Base-by-base conservation (phyloP, 2,113 vertebrate species). In the Cisticola juncidis region DNA sequence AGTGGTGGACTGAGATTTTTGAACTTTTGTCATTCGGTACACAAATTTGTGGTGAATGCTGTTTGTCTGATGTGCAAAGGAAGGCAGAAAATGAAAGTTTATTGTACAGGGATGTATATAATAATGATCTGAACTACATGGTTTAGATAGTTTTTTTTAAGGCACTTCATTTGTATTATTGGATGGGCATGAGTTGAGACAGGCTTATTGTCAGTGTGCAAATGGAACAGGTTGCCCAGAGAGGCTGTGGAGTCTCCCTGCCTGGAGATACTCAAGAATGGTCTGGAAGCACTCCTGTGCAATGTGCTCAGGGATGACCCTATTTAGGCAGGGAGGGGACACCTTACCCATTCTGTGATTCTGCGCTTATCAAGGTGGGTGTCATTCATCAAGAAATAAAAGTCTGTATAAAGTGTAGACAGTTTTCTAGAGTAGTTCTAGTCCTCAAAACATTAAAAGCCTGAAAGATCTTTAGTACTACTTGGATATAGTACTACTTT, bases 71-170 rank as follows among this genome's bases (percentile, higher is more conserved):
- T 76, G 9, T n/a, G 29, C 29, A 58, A 29, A 22, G 22, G 10
- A 90, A 11, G 8, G 14, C 5, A 88, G 33, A 74, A 92, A 42
- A 87, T 24, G 47, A n/a, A 78, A 54, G 15, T 35, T 64, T 45
- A 26, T 78, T 17, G 2, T 47, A 53, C 18, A 24, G 8, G 9
- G 16, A 35, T 0, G 0, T 40, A 3, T 25, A n/a, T 70, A 45
- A 45, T 14, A 50, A 53, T 19, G 14, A 51, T 44, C n/a, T 73
- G 57, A 76, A 65, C 29, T 40, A 31, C 1, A 0, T 60, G 14
- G 10, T 48, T 90, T 11, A 40, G 3, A 15, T 23, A 64, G 14
- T 3, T 15, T 65, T 53, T 53, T 60, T 83, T 44, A 64, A 69
- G 42, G 19, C 11, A 48, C 7, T 86, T 88, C 2, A 24, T 33